Base-by-base conservation (phyloP, 2,797 vertebrate species). In the Hydrolagus colliei region DNA sequence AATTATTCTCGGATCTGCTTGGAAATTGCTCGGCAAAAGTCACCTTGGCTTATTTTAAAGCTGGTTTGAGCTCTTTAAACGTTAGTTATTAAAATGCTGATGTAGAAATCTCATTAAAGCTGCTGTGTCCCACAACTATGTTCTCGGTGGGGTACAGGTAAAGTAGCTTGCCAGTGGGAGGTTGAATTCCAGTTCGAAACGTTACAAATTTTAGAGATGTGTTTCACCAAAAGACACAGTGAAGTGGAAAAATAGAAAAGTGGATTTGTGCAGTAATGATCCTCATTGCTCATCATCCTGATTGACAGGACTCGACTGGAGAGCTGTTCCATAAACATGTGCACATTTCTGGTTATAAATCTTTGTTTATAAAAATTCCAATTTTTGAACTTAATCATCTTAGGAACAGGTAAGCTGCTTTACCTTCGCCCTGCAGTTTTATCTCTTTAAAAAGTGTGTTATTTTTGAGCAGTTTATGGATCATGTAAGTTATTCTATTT, bases 21-120 rank as follows among this genome's bases (percentile, higher is more conserved):
- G 61, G 61, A 79, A 52, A 27, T 0, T 63, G n/a, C 22, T 7
- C 18, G 16, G 27, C 67, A 82, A 82, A 67, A 82, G 78, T 68
- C 63, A 68, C 14, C 78, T 67, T 82, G 62, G 9, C 63, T 67
- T 82, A 82, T 82, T 82, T 16, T 27, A 79, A 82, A 67, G 78
- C 22, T 35, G 75, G 61, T 68, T 82, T 67, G 13, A 35, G 7
- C 67, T 13, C 1, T 32, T 52, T 52, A 52, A 52, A 52, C 6
- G 41, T 20, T 14, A 82, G 14, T 35, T 82, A 68, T 41, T 67
- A 67, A n/a, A 74, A 76, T 4, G 74, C 18, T 76, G 41, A 16
- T 35, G 78, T 9, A 35, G 62, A 82, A 82, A 68, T 82, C 63
- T 67, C 13, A 80, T 82, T 67, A 35, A 62, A 79, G 10, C 5